A percentile compares a stretch with the other conserved stretches of the same genome.
Conservation (phyloP, 2,797 vertebrate species). For the Rhinogobio ventralis region DNA sequence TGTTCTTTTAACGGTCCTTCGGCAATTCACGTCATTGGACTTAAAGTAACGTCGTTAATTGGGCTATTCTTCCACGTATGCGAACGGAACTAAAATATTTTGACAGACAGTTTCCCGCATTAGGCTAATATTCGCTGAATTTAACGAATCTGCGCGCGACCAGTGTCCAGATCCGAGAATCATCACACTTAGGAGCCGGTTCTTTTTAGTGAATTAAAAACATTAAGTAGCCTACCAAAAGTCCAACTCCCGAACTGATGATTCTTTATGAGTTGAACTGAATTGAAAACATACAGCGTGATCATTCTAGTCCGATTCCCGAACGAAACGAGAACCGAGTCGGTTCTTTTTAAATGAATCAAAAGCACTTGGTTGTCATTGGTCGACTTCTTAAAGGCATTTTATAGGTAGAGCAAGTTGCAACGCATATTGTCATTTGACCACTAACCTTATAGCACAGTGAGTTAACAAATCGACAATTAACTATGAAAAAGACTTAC, state of each 20-base stretch:
- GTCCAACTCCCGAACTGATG: background rate
- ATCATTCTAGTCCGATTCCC: background rate
- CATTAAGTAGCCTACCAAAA: background rate
- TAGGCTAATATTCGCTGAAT: background rate
- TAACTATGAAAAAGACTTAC: background rate
- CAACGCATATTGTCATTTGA: background rate
- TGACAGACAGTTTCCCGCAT: background rate
- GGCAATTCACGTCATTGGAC: background rate
- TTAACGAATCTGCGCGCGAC: background rate
- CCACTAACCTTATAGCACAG: background rate
- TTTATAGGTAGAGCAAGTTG: background rate
- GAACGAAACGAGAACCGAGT: background rate
- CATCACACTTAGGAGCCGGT: background rate
- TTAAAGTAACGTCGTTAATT: background rate
- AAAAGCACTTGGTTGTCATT: background rate
- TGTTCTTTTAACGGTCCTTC: background rate
- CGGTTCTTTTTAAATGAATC: background rate
- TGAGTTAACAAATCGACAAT: background rate
- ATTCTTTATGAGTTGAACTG: background rate
- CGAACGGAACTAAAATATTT: background rate
- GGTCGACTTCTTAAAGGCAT: background rate
- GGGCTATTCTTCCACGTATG: background rate
- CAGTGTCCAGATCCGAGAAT: background rate
- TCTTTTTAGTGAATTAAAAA: background rate
- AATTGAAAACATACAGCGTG: background rate